Evolutionary conservation across 2,888 invertebrate genomes (phyloP).

Genomic region (Pantelozetes paolii): DNA sequence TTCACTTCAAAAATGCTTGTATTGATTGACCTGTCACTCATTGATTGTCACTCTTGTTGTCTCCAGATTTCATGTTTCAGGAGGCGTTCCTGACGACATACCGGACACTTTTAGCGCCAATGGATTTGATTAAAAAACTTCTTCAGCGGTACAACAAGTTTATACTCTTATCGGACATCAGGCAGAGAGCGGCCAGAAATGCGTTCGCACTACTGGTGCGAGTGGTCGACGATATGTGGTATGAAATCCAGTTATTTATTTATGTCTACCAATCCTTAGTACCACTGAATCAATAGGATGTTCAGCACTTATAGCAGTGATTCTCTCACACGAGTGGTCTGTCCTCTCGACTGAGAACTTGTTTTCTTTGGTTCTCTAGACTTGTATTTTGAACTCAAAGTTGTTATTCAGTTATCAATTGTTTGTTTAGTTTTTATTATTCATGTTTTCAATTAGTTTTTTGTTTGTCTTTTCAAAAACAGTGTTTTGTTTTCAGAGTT

Average conservation of each 20-base stretch:
- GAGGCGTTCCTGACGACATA: slow-evolving; percentile 98
- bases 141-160: slow-evolving; percentile 73
- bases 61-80: slow-evolving; percentile 80
- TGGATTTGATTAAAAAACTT: slow-evolving; percentile 77
- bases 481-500: neutral
- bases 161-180: slow-evolving; percentile 59
- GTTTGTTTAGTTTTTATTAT: slow-evolving; percentile 15
- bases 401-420: slow-evolving; percentile 20
- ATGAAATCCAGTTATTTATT: slow-evolving; percentile 43
- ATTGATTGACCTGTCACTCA: neutral
- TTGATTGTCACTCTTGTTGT: neutral
- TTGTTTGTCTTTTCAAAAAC: neutral
- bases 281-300: neutral
- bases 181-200: slow-evolving; percentile 62
- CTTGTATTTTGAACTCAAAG: neutral
- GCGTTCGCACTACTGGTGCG: slow-evolving; percentile 86
- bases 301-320: neutral
- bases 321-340: neutral
- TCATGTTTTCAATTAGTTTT: neutral
- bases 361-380: neutral
- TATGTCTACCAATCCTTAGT: neutral
- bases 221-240: slow-evolving; percentile 95
- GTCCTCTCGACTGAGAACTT: neutral
- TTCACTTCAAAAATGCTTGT: neutral
- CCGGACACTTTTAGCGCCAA: slow-evolving; percentile 85